Base-by-base conservation (phyloP, 2,113 vertebrate genomes). In the Colistium nudipinnis region DNA sequence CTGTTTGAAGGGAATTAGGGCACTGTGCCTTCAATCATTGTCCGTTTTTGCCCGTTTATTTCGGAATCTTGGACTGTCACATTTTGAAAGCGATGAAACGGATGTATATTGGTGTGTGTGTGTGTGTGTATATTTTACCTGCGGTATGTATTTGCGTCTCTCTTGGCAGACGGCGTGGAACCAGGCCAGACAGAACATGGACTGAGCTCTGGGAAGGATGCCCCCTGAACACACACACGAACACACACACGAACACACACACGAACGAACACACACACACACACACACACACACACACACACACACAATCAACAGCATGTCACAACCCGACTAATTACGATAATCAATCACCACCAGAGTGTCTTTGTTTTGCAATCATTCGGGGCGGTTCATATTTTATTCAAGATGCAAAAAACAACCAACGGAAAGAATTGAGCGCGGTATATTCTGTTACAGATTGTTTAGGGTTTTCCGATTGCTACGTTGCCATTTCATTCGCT, bases 91-190 rank as follows among this genome's bases (percentile, higher is more conserved):
- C n/a, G n/a, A n/a, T n/a, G n/a, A n/a, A n/a, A n/a, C n/a, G n/a
- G n/a, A n/a, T n/a, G n/a, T 16, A 52, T 6, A n/a, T 4, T 1
- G 6, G 43, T 51, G 6, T 0, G 36, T 60, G 19, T 63, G 6
- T 51, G 43, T 62, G 54, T 68, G 66, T 62, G 41, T 44, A 43
- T 70, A n/a, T 76, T 35, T 69, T 81, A 97, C 98, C 93, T 99
- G 98, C 53, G 98, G 98, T 78, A 99, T 98, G 55, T 96, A 99
- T 86, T 98, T 99, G 82, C 98, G 95, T 88, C 97, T 95, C 90
- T 99, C 98, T 83, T 99, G 98, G 86, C 97, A 99, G 6, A 97
- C 94, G 44, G 97, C 98, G 64, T 99, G 98, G 90, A 99, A 99
- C 98, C 97, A 99, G 5, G 97, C 97, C 82, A 99, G 90, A 79